These are phyloP conservation scores for Dyspetes luteomarginatus DNA, from an alignment of 2,888 invertebrate species.

Conservation along the genomic window DNA sequence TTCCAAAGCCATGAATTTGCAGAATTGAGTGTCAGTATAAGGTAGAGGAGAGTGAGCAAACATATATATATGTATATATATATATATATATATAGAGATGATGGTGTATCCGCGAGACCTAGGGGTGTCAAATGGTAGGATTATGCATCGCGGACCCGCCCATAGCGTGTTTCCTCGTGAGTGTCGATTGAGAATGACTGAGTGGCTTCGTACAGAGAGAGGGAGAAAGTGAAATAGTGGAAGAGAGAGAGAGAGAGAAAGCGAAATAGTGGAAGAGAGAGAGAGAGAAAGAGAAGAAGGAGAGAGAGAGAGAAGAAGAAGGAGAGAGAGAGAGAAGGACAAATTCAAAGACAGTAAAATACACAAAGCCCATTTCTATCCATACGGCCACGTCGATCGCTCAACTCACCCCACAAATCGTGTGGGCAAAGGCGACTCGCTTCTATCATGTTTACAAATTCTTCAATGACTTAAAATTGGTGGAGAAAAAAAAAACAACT, in stretches of 20 bases:
- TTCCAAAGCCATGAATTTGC: not conserved
- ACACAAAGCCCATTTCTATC: conserved; percentile 65
- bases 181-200: conserved; percentile 61
- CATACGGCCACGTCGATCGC: conserved; percentile 78
- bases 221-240: not conserved
- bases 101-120: conserved; percentile 28
- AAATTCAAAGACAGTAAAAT: conserved; percentile 16
- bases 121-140: conserved; percentile 58
- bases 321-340: no score
- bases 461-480: not conserved
- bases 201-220: conserved; percentile 55
- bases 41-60: no score
- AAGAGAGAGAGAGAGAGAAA: no score
- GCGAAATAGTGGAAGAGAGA: no score
- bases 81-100: not conserved
- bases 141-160: conserved; percentile 79
- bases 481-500: not conserved
- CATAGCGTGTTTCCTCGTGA: conserved; percentile 75
- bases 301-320: no score
- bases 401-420: conserved; percentile 81
- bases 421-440: conserved; percentile 73
- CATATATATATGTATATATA: no score
- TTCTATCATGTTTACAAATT: not conserved
- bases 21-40: not conserved
- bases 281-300: no score